Base-by-base conservation (phyloP, 2,797 vertebrate genomes). In the Danio kyathit region DNA sequence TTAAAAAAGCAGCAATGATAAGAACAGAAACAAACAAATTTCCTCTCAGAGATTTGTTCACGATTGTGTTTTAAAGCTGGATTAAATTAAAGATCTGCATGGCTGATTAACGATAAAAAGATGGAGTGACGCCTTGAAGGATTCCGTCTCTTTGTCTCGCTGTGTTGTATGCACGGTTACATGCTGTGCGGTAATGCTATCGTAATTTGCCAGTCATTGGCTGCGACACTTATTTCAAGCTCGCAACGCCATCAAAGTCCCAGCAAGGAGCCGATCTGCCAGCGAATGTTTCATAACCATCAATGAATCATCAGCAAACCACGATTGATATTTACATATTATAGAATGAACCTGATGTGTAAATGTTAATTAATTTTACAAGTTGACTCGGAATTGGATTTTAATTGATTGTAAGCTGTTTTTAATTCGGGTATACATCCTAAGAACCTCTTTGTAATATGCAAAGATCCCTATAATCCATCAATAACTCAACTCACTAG, bases 181-280 rank as follows among this genome's bases (percentile, higher is more conserved):
- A 83, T 80, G 83, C 86, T 85, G 84, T 74, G 83, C 52, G 54
- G 76, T 85, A 83, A 87, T 83, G 83, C 70, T 6, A 21, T 56
- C 82, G 76, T 85, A 79, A 83, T 87, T 82, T 85, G 61, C 41
- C 74, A 83, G 75, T 82, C 63, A 67, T 72, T 77, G 76, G 41
- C 49, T 74, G 41, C 51, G n/a, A 49, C 64, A 40, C 65, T 80
- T 78, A 82, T 80, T 74, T 60, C 49, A 83, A 76, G 64, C 70
- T 76, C 65, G 60, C 43, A 67, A 61, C 43, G 61, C 44, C 63
- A 73, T 79, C 81, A 71, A 79, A 66, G 51, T 63, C 71, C 51
- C 64, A 66, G 81, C 70, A 13, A 80, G 82, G 75, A 63, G 82
- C 48, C 72, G 46, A 61, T 56, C 54, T 76, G 79, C 71, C 54